Evolutionary conservation across 2,888 invertebrate genomes (phyloP).

Genomic region (Vanessa cardui): DNA sequence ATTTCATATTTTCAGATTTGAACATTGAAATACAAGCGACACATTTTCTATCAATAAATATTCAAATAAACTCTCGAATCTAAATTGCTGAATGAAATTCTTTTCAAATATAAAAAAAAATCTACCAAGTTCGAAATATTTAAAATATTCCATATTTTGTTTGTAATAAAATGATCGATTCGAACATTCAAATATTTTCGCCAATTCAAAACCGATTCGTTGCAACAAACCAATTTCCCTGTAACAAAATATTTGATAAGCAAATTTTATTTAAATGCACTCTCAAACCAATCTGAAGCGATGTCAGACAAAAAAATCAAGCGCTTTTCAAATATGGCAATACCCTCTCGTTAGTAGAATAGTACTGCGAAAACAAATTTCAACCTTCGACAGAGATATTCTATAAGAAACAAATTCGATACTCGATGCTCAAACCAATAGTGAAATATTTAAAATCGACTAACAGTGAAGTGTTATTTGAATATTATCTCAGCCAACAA

Average conservation of each 20-base stretch:
- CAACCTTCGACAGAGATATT: background rate
- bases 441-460: too few species aligned
- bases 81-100: background rate
- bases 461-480: too few species aligned
- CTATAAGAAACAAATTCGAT: too few species aligned
- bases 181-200: slow-evolving; percentile 10
- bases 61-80: background rate
- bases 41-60: background rate
- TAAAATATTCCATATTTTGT: background rate
- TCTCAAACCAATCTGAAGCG: slow-evolving; percentile 23
- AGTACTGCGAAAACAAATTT: slow-evolving; percentile 10
- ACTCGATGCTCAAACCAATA: too few species aligned
- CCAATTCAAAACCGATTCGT: slow-evolving; percentile 17
- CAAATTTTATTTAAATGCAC: slow-evolving; percentile 32
- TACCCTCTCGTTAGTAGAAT: slow-evolving; percentile 27
- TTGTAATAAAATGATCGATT: slow-evolving; percentile 13
- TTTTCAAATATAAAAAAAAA: background rate
- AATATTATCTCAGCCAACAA: too few species aligned
- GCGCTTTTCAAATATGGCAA: slow-evolving; percentile 24
- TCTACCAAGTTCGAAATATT: background rate
- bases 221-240: slow-evolving; percentile 22
- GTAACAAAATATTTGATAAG: slow-evolving; percentile 32
- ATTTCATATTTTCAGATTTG: too few species aligned
- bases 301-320: slow-evolving; percentile 29
- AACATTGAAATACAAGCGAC: background rate